Evolutionary conservation across 2,888 invertebrate genomes (phyloP), one percentile per base, ranked within the genome.

Genomic region (Limnephilus auricula): DNA sequence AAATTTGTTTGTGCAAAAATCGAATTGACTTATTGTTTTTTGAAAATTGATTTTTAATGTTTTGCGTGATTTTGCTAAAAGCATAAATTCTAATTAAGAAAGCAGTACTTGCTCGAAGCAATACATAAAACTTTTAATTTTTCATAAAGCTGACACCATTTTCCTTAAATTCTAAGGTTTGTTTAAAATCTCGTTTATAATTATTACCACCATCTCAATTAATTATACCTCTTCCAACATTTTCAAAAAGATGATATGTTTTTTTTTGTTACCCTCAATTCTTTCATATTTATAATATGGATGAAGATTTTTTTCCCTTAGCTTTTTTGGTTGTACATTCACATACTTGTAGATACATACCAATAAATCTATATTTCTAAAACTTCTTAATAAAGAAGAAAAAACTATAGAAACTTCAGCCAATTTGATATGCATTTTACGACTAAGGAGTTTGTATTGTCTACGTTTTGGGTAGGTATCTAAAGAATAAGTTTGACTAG

Each of bases 81-180:
- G 65, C 65, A 65, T 25, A n/a, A 65, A 65, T 9, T 65, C 65
- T 65, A 65, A n/a, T 25, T 25, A 25, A 65, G 65, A 65, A 65
- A 65, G 65, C 65, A 65, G 65, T 65, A 65, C 65, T 65, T 65
- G 65, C 65, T 65, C 45, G 45, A 90, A 90, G 90, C 90, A 90
- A 84, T 37, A 89, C 83, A n/a, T 80, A 88, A 25, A 82, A 31
- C 82, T 91, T 92, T 92, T 92, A 90, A 91, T 92, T 92, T 65
- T 93, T 90, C 85, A 92, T 93, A 93, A 93, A 93, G 93, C 93
- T 93, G 92, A 92, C 93, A 93, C 93, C 93, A 92, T 92, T 92
- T 92, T 91, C 78, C 91, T 93, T 90, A 90, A 5, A 79, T 65
- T 82, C 80, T 90, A 90, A 80, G 40, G 45, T 78, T 86, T 65